Base-by-base conservation (phyloP, 2,888 invertebrate species). In the Rambutsinella grinnellia region DNA sequence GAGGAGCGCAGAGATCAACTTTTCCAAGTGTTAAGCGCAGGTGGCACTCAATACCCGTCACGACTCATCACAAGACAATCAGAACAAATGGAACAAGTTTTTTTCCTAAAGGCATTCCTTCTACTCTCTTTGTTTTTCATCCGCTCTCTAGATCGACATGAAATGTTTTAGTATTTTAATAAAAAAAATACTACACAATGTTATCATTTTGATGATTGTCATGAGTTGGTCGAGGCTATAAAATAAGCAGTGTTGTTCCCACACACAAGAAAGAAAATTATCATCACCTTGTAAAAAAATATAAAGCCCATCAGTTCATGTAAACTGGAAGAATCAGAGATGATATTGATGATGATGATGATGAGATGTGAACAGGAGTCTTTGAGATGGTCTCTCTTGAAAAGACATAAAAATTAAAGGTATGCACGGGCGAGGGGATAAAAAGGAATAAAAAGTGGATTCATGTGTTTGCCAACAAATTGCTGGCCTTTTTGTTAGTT, bases 21-120 rank as follows among this genome's bases (percentile, higher is more conserved):
- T n/a, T n/a, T n/a, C n/a, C n/a, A n/a, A n/a, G 36, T 70, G 71
- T 56, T 58, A 63, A 65, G 51, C 49, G 66, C 72, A 74, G 61
- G 66, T 66, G 66, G 66, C 66, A 66, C 58, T 36, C 60, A 26
- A 71, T 60, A 69, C 62, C 58, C 65, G 72, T 74, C 72, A 66
- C 72, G 66, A 74, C 66, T 61, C 72, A 74, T 66, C 60, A 72
- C 66, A 51, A 53, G 72, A 60, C 60, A 66, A 78, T 78, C 74
- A 78, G 74, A 78, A 74, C 78, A 78, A 78, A 78, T 78, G 78
- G 78, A 78, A 78, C 78, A 74, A 78, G 78, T 78, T 74, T 78
- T 67, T 66, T 44, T 21, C 36, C 13, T 8, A 13, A 36, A 36
- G 6, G 5, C 13, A 36, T 36, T 36, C 13, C 13, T 54, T 54